phyloP scores from a whole-genome alignment of 1,140 invertebrate species.

The Musca vetustissima region DNA sequence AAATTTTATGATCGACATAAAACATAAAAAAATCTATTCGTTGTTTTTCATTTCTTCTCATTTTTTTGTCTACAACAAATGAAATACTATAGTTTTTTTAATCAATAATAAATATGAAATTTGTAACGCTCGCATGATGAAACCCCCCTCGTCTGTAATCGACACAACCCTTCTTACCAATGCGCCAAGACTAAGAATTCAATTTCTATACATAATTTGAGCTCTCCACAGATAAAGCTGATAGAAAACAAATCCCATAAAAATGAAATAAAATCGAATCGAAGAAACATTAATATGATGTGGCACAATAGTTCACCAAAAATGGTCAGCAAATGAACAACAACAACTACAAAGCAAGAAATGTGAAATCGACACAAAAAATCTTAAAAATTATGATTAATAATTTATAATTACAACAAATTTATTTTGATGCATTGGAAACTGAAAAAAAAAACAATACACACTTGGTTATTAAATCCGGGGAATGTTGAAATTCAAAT shows the following conservation, averaged over 20 bases:
- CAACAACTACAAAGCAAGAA: background rate
- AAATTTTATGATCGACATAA: slow-evolving; percentile 15
- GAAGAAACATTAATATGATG: no score
- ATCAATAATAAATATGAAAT: slow-evolving; percentile 23
- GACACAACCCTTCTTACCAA: no score
- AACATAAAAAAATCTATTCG: background rate
- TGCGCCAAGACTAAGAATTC: background rate
- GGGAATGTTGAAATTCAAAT: background rate
- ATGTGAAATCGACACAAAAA: slow-evolving; percentile 3
- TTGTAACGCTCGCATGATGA: slow-evolving; percentile 5
- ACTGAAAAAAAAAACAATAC: background rate
- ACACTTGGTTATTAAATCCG: background rate
- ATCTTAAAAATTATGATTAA: slow-evolving; percentile 25
- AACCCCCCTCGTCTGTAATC: no score
- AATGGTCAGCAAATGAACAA: no score
- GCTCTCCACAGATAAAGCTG: background rate
- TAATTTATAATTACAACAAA: slow-evolving; percentile 25
- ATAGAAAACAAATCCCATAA: slow-evolving; percentile 10
- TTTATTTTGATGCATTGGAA: background rate
- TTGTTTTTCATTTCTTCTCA: no score
- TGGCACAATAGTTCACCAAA: no score
- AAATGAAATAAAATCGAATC: slow-evolving; percentile 17
- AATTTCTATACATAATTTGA: background rate
- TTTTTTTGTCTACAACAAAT: background rate
- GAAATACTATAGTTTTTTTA: slow-evolving; percentile 17